These are phyloP conservation scores for Sinohyriopsis cumingii DNA, from an alignment of 2,888 invertebrate genomes.

Conservation along the genomic window DNA sequence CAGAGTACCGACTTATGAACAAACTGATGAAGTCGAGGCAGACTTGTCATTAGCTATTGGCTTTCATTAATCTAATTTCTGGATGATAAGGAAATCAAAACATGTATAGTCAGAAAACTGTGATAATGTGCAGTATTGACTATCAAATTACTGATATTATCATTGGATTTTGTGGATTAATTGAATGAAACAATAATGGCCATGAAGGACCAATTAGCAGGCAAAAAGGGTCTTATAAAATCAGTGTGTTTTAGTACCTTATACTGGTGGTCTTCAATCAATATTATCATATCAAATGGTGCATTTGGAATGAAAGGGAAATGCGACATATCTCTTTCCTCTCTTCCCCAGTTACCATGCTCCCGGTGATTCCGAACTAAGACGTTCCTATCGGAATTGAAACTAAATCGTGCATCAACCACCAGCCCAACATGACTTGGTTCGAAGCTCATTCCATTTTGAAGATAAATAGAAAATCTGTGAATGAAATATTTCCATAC, in stretches of 20 bases:
- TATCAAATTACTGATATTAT: too few species aligned
- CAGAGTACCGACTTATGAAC: too few species aligned
- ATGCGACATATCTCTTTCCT: slow-evolving; percentile 41
- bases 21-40: too few species aligned
- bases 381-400: slow-evolving; percentile 27
- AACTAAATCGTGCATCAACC: slow-evolving; percentile 51
- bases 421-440: slow-evolving; percentile 37
- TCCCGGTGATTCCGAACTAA: slow-evolving; percentile 48
- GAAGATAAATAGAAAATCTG: slow-evolving; percentile 33
- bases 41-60: too few species aligned
- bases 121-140: too few species aligned
- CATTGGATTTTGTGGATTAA: too few species aligned
- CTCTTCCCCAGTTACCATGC: slow-evolving; percentile 42
- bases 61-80: too few species aligned
- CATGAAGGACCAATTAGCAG: too few species aligned
- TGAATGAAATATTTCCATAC: too few species aligned
- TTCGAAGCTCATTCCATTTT: slow-evolving; percentile 23
- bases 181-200: too few species aligned
- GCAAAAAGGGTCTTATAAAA: neutral
- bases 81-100: too few species aligned
- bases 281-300: slow-evolving; percentile 54
- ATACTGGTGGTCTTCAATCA: slow-evolving; percentile 42
- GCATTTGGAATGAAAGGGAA: slow-evolving; percentile 54
- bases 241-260: slow-evolving; percentile 66
- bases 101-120: too few species aligned